A percentile compares a stretch with the other conserved stretches of the same genome.
Evolutionary conservation across 2,888 invertebrate genomes (phyloP).

Genomic region (Chalcosyrphus nemorum): DNA sequence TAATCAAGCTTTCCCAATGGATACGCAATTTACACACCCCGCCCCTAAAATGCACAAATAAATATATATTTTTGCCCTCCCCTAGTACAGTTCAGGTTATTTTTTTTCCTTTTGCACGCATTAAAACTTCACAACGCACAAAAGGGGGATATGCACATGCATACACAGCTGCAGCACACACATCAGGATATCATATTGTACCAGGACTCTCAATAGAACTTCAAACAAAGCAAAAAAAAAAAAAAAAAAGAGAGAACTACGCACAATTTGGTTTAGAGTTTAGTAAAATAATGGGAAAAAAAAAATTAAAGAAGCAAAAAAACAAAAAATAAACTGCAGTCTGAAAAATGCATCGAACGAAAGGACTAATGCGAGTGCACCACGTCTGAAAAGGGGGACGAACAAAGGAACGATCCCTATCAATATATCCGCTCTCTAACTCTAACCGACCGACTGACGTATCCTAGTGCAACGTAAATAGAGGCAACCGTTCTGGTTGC

Average conservation of each 20-base stretch:
- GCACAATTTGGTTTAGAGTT: constrained; percentile 60
- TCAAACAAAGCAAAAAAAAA: constrained; percentile 45
- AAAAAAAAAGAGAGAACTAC: constrained; percentile 32
- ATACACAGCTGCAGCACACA: constrained; percentile 34
- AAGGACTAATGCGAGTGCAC: constrained; percentile 50
- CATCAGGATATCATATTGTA: constrained; percentile 42
- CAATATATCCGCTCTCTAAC: constrained; percentile 43
- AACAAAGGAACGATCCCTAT: constrained; percentile 64
- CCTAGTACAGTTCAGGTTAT: neutral
- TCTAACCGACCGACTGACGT: constrained; percentile 60
- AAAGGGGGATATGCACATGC: constrained; percentile 46
- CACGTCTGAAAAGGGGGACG: constrained; percentile 47
- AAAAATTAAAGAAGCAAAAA: neutral
- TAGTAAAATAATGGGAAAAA: constrained; percentile 43
- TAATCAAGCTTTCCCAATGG: constrained; percentile 46
- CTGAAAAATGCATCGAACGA: constrained; percentile 38
- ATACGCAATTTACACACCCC: constrained; percentile 43
- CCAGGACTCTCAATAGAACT: constrained; percentile 39
- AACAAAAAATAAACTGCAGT: neutral
- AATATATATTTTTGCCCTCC: constrained; percentile 42
- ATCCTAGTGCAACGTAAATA: constrained; percentile 60
- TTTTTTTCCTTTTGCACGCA: constrained; percentile 32
- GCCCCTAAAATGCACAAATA: constrained; percentile 53
- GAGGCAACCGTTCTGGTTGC: constrained; percentile 45
- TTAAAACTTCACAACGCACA: constrained; percentile 46